Percentiles rank a stretch among this genome's conserved stretches.
These are phyloP conservation scores for Micrastur ruficollis DNA, from an alignment of 2,797 vertebrate genomes.

Conservation along the genomic window DNA sequence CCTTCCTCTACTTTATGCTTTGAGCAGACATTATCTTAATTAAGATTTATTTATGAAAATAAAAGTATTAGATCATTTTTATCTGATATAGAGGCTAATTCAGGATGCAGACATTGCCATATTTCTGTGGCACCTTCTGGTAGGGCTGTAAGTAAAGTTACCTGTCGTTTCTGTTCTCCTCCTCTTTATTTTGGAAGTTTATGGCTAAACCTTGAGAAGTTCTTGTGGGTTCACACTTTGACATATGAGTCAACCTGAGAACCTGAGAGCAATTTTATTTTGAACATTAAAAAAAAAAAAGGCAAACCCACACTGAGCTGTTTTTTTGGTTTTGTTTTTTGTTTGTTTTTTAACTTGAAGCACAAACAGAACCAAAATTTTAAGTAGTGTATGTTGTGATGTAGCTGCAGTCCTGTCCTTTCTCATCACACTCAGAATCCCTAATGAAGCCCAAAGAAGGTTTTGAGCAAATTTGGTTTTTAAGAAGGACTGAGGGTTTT, in stretches of 20 bases:
- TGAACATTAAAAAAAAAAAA: background rate
- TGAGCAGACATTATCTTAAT: constrained; percentile 33
- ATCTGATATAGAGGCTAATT: constrained; percentile 33
- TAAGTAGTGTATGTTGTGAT: background rate
- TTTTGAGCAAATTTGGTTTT: background rate
- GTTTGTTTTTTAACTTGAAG: background rate
- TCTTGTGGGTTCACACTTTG: background rate
- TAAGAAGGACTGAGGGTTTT: constrained; percentile 32
- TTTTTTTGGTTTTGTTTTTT: background rate
- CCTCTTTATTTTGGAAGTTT: constrained; percentile 9
- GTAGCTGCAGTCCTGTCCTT: background rate
- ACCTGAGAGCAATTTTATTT: constrained; percentile 20
- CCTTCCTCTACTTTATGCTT: background rate
- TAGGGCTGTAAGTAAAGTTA: constrained; percentile 13
- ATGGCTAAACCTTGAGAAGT: constrained; percentile 22
- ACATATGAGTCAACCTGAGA: background rate
- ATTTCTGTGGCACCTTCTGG: constrained; percentile 22
- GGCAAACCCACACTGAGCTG: background rate
- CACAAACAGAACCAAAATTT: background rate
- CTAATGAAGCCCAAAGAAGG: background rate
- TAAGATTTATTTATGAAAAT: constrained; percentile 56
- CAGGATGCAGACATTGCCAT: background rate
- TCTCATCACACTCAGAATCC: background rate
- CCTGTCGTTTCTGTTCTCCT: background rate
- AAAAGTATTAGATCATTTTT: constrained; percentile 49